Percentiles rank a stretch among this genome's conserved stretches.
phyloP scores from a whole-genome alignment of 1,140 invertebrate species.

The Triops longicaudatus region DNA sequence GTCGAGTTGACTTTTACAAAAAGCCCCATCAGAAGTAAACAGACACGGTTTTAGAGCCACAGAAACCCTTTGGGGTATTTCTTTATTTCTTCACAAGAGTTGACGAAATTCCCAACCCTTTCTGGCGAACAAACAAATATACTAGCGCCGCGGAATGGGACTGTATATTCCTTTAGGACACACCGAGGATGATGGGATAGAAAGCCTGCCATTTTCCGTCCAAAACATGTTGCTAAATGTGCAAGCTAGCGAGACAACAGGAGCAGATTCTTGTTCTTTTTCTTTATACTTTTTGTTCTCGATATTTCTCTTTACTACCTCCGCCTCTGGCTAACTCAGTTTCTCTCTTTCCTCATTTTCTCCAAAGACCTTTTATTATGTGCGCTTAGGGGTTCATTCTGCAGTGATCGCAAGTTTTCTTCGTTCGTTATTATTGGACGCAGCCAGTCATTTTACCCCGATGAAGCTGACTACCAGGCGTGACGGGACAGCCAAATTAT shows the following conservation, averaged over 20 bases:
- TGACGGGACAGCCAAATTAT: background rate
- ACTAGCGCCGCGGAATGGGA: background rate
- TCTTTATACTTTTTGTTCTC: background rate
- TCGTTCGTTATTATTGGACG: background rate
- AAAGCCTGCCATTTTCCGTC: background rate
- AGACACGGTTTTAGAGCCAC: background rate
- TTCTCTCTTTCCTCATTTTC: background rate
- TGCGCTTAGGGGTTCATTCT: background rate
- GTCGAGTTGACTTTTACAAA: background rate
- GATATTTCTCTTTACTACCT: background rate
- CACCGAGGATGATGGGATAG: constrained; percentile 6
- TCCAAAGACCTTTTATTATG: too few relatives aligned
- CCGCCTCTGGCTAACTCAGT: background rate
- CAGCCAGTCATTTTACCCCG: background rate
- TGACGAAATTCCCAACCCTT: background rate
- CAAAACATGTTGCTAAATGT: background rate
- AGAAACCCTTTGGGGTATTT: background rate
- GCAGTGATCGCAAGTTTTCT: background rate
- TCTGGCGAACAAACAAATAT: background rate
- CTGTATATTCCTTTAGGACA: background rate
- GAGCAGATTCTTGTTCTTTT: background rate
- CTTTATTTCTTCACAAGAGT: background rate
- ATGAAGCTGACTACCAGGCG: background rate
- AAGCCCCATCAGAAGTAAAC: background rate
- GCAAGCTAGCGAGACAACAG: background rate